These are phyloP conservation scores for Paramormyrops hopkinsi DNA, from an alignment of 2,797 vertebrate species.

Conservation along the genomic window DNA sequence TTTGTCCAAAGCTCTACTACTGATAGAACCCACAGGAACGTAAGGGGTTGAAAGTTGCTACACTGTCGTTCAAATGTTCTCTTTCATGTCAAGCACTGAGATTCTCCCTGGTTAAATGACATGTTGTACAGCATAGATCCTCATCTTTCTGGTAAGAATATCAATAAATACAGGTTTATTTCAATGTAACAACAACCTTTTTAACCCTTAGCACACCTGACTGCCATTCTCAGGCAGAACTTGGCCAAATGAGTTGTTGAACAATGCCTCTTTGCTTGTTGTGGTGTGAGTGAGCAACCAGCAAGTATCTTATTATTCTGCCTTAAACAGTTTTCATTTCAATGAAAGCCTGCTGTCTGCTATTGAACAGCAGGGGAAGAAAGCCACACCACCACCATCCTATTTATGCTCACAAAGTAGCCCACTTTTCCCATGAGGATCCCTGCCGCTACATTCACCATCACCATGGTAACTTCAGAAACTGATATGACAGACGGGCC, in stretches of 20 bases:
- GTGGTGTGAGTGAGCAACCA: not conserved
- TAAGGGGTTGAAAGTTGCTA: not conserved
- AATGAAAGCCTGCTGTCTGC: not conserved
- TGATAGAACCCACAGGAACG: not conserved
- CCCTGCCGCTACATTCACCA: not conserved
- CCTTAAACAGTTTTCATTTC: not conserved
- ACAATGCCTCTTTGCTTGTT: not conserved
- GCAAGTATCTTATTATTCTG: not conserved
- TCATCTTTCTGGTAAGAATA: not conserved
- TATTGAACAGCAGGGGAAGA: not conserved
- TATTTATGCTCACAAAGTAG: not conserved
- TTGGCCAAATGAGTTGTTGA: not conserved
- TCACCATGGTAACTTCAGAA: not conserved
- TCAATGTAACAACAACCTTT: not conserved
- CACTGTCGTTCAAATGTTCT: not conserved
- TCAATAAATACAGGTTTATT: not conserved
- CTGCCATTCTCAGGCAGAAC: not conserved
- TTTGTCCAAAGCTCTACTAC: not conserved
- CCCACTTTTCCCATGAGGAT: not conserved
- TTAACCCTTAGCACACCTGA: not conserved
- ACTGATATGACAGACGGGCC: not conserved
- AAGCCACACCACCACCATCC: not conserved
- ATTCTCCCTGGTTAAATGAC: not conserved
- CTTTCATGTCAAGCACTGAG: not conserved
- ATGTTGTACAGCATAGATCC: not conserved